Percentiles rank a stretch among this genome's conserved stretches.
Conservation (phyloP, 2,113 vertebrate genomes). For the Alectura lathami region DNA sequence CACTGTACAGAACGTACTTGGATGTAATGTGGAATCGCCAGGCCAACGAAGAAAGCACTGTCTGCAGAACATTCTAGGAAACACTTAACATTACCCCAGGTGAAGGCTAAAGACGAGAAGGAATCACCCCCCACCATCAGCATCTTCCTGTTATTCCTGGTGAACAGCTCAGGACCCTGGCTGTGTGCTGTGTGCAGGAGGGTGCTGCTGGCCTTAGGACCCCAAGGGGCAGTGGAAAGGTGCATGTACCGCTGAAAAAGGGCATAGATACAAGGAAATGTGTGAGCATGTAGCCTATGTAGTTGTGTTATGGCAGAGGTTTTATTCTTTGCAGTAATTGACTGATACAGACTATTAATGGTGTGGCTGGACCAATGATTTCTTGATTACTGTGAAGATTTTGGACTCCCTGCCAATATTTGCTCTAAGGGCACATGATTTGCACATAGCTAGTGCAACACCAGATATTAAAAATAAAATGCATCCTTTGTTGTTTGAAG, state of each 20-base stretch:
- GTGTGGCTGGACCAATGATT: neutral
- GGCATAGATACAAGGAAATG: too few species aligned
- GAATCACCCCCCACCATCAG: neutral
- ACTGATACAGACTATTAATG: neutral
- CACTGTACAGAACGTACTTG: neutral
- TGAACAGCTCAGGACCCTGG: accelerated
- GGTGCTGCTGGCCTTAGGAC: neutral
- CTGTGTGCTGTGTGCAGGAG: neutral
- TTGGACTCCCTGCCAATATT: neutral
- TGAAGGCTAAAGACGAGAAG: neutral
- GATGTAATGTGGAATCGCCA: neutral
- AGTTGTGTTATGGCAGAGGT: neutral
- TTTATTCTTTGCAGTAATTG: neutral
- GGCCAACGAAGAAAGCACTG: neutral
- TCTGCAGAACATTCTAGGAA: neutral
- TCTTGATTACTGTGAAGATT: neutral
- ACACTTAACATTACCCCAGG: neutral
- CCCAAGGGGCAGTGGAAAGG: neutral
- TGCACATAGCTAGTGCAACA: neutral
- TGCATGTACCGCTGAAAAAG: neutral
- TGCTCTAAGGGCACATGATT: neutral
- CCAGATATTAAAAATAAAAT: neutral
- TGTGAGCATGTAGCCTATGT: neutral
- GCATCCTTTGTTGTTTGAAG: neutral
- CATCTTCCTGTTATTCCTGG: neutral